Conservation (phyloP, 1,140 invertebrate species). For the Aphelenchoides avenae region DNA sequence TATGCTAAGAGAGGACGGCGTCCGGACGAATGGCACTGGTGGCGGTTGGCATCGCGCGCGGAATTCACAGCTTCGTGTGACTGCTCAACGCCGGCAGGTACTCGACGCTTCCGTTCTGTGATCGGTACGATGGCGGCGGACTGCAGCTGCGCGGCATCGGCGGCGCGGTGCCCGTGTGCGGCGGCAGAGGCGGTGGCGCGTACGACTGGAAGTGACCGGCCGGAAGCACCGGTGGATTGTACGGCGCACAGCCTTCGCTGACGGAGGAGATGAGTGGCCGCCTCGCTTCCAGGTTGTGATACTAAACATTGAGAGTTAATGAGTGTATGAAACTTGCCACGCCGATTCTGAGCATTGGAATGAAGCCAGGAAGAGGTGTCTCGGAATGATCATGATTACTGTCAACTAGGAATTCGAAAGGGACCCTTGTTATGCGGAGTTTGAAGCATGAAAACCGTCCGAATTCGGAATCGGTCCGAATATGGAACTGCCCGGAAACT, state of each 20-base stretch:
- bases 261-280: conserved; percentile 38
- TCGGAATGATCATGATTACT: conserved; percentile 4
- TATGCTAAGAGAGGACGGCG: too few relatives aligned
- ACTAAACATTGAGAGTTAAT: conserved; percentile 11
- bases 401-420: background rate
- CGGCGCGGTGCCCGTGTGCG: background rate
- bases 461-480: too few relatives aligned
- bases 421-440: background rate
- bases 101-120: conserved; percentile 26
- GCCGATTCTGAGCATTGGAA: background rate
- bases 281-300: conserved; percentile 26
- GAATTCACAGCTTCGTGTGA: background rate
- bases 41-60: too few relatives aligned
- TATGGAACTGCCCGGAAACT: too few relatives aligned
- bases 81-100: conserved; percentile 16
- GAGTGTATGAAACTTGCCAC: background rate
- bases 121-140: conserved; percentile 43
- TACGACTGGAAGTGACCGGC: conserved; percentile 6
- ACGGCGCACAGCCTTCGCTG: conserved; percentile 30
- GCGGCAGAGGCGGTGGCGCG: conserved; percentile 5
- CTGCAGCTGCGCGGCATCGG: conserved; percentile 8
- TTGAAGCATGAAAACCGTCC: conserved; percentile 10
- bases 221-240: conserved; percentile 26
- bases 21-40: too few relatives aligned
- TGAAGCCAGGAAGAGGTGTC: background rate